Percentiles rank a stretch among this genome's conserved stretches.
phyloP scores from a whole-genome alignment of 2,888 invertebrate species.

The Polymixis flavicincta region DNA sequence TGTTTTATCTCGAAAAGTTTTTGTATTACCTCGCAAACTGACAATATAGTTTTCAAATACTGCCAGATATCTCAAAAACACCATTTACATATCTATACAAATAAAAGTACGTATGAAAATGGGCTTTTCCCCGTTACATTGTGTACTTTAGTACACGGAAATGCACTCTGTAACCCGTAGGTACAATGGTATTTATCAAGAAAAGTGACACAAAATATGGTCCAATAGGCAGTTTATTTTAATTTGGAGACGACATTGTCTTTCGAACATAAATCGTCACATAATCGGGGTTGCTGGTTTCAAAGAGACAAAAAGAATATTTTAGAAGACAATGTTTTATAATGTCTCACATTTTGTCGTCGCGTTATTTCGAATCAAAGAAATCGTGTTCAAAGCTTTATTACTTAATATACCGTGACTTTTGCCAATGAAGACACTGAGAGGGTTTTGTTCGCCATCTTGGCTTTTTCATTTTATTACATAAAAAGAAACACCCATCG shows the following conservation, averaged over 20 bases:
- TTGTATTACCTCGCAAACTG: not conserved
- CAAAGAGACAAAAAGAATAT: conserved; percentile 10
- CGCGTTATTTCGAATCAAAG: conserved; percentile 14
- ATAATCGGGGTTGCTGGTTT: conserved; percentile 1
- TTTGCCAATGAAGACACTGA: conserved; percentile 25
- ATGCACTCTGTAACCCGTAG: conserved; percentile 45
- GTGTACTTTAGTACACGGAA: conserved; percentile 35
- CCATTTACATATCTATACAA: not conserved
- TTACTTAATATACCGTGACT: conserved; percentile 28
- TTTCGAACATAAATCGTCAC: conserved; percentile 43
- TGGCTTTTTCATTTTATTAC: not conserved
- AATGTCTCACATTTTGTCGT: not conserved
- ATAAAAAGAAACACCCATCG: not conserved
- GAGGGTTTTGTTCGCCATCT: not conserved
- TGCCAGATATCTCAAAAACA: not conserved
- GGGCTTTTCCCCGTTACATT: not conserved
- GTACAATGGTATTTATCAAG: conserved; percentile 36
- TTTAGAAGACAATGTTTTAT: conserved; percentile 14
- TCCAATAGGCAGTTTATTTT: conserved; percentile 40
- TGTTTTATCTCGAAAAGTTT: not conserved
- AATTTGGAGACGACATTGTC: conserved; percentile 45
- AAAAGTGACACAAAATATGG: conserved; percentile 42
- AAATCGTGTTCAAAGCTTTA: conserved; percentile 19
- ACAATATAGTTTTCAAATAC: not conserved
- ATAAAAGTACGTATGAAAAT: conserved; percentile 13